Percentiles rank a stretch among this genome's conserved stretches.
phyloP scores from a whole-genome alignment of 2,888 invertebrate genomes.

The Nematopogon swammerdamellus region DNA sequence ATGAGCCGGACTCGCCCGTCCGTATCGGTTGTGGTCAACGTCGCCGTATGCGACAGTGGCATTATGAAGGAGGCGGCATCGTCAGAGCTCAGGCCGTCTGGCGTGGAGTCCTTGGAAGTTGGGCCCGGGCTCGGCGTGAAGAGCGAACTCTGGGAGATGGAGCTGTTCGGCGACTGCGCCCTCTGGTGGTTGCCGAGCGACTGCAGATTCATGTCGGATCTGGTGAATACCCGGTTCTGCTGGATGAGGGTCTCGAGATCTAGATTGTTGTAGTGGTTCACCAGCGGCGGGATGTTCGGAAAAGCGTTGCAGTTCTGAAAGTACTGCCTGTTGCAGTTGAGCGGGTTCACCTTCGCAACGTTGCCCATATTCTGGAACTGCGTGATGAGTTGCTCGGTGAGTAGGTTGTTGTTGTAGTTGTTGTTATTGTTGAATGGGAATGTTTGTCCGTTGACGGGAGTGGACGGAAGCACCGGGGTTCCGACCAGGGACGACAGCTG shows the following conservation, averaged over 20 bases:
- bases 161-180: slow-evolving; percentile 33
- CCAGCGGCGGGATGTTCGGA: slow-evolving; percentile 37
- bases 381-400: slow-evolving; percentile 35
- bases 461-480: slow-evolving; percentile 18
- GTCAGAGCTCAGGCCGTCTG: slow-evolving; percentile 28
- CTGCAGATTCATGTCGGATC: too few species aligned
- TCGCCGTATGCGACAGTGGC: slow-evolving; percentile 63
- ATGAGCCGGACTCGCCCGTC: slow-evolving; percentile 61
- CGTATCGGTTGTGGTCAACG: slow-evolving; percentile 57
- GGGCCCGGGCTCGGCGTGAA: slow-evolving; percentile 38
- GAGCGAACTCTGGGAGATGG: slow-evolving; percentile 32
- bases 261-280: slow-evolving; percentile 30
- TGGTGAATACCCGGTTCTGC: slow-evolving; percentile 14
- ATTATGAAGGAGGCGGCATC: slow-evolving; percentile 54
- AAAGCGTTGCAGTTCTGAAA: slow-evolving; percentile 43
- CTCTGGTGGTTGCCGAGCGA: too few species aligned
- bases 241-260: slow-evolving; percentile 29
- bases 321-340: slow-evolving; percentile 27
- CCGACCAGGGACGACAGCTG: slow-evolving; percentile 22
- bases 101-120: slow-evolving; percentile 44
- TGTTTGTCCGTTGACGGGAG: slow-evolving; percentile 16
- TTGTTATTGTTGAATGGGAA: slow-evolving; percentile 29
- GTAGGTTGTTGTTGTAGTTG: too few species aligned
- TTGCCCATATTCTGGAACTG: slow-evolving; percentile 37
- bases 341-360: slow-evolving; percentile 21